Evolutionary conservation across 1,140 invertebrate genomes (phyloP).

Genomic region (Bombus pyrosoma): DNA sequence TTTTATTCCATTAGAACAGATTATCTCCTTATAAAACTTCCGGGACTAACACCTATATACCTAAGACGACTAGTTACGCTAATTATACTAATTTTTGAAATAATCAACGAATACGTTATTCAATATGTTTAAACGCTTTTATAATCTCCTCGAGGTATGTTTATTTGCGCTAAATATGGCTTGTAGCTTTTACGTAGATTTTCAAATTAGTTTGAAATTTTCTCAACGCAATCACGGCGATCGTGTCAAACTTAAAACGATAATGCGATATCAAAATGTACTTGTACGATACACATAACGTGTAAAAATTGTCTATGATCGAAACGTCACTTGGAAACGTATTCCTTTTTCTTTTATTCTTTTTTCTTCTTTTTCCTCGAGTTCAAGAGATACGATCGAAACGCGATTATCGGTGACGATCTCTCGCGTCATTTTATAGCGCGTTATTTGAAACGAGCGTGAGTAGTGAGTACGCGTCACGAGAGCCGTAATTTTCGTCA

Average conservation of each 20-base stretch:
- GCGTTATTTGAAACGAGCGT: not conserved
- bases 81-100: too few relatives aligned
- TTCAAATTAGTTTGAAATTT: not conserved
- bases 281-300: too few relatives aligned
- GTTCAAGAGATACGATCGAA: conserved; percentile 14
- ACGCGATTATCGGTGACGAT: not conserved
- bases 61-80: too few relatives aligned
- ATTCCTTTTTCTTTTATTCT: not conserved
- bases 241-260: too few relatives aligned
- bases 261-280: too few relatives aligned
- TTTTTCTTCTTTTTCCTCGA: not conserved
- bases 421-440: not conserved
- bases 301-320: not conserved
- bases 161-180: too few relatives aligned
- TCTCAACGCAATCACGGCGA: not conserved
- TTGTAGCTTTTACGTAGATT: not conserved
- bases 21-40: too few relatives aligned
- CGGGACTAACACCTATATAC: too few relatives aligned
- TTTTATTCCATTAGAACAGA: too few relatives aligned
- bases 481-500: conserved; percentile 56
- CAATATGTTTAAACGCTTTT: too few relatives aligned
- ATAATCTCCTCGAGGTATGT: too few relatives aligned
- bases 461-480: not conserved
- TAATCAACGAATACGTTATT: too few relatives aligned
- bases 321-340: not conserved